Base-by-base conservation (phyloP, 2,888 invertebrate species). In the Tinea semifulvella region DNA sequence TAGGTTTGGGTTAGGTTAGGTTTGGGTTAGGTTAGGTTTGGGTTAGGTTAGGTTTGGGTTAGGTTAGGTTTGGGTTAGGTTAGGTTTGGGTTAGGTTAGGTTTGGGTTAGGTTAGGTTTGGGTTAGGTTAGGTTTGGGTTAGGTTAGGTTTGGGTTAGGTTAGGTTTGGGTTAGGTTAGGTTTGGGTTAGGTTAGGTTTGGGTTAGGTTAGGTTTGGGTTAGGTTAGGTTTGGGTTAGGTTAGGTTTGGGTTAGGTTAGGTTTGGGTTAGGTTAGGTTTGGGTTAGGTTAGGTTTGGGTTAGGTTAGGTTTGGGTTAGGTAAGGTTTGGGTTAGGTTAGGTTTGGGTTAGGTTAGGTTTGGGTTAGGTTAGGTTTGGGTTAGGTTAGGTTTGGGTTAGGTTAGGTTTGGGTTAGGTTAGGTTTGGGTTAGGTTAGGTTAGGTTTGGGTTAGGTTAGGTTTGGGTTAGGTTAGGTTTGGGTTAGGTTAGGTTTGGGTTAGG, bases 141-240 rank as follows among this genome's bases (percentile, higher is more conserved):
- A 27, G n/a, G 3, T 10, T 10, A n/a, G 3, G 27, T 4, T 7
- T 27, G 11, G 6, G n/a, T 27, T 27, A 4, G n/a, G n/a, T 27
- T 5, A 5, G 6, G 6, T 22, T 8, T 8, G 5, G 22, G 6
- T 7, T 5, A 22, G 6, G 22, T 22, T 8, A 7, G 22, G 6
- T 22, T 7, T 8, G 8, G 8, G 6, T 22, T 22, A 8, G 6
- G 6, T 22, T 7, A 22, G 6, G 8, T 8, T 7, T 46, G 42
- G 46, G 46, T 46, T 46, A 46, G 46, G 46, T 46, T 46, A 46
- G 46, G 42, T 46, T 46, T 42, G 42, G 42, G 42, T 43, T 43
- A 46, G 38, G 43, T 43, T 43, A 46, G 45, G 42, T 36, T 43
- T 43, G 43, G 45, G 42, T 27, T 27, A 27, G 27, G 27, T 27